Percentiles rank a stretch among this genome's conserved stretches.
phyloP scores from a whole-genome alignment of 2,797 vertebrate species.

The Acipenser transmontanus region DNA sequence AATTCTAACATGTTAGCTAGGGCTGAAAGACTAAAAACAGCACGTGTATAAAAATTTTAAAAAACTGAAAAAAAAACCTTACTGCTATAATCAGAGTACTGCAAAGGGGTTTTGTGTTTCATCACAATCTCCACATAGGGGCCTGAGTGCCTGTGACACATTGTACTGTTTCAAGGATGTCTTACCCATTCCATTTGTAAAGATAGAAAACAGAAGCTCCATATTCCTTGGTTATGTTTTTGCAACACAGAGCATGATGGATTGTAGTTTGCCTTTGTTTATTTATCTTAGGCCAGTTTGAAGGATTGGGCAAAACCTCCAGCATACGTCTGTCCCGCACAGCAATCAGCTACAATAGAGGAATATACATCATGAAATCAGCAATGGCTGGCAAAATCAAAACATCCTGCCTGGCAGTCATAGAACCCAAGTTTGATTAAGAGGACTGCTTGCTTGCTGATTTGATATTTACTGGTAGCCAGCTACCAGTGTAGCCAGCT shows the following conservation, averaged over 20 bases:
- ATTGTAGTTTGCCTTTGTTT: slow-evolving; percentile 62
- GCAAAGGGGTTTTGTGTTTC: slow-evolving; percentile 43
- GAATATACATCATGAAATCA: slow-evolving; percentile 57
- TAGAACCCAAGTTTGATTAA: slow-evolving; percentile 60
- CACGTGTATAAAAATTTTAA: neutral
- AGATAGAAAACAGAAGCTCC: slow-evolving; percentile 72
- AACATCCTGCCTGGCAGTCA: slow-evolving; percentile 11
- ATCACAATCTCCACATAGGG: neutral
- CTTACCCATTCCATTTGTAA: slow-evolving; percentile 21
- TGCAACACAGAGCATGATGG: slow-evolving; percentile 55
- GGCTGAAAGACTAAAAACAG: slow-evolving; percentile 1
- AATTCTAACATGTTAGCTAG: neutral
- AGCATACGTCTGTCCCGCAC: slow-evolving; percentile 37
- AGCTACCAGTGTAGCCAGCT: slow-evolving; percentile 34
- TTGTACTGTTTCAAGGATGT: slow-evolving; percentile 1
- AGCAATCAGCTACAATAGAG: slow-evolving; percentile 55
- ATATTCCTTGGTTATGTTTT: slow-evolving; percentile 56
- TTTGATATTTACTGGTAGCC: slow-evolving; percentile 54
- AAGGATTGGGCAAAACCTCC: slow-evolving; percentile 42
- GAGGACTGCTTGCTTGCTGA: slow-evolving; percentile 40
- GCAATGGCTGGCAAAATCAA: slow-evolving; percentile 35
- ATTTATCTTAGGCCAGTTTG: slow-evolving; percentile 55
- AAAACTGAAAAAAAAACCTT: slow-evolving; percentile 30
- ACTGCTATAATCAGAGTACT: slow-evolving; percentile 53
- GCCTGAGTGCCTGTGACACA: slow-evolving; percentile 10